phyloP scores from a whole-genome alignment of 2,888 invertebrate genomes.

The Diarsia mendica region DNA sequence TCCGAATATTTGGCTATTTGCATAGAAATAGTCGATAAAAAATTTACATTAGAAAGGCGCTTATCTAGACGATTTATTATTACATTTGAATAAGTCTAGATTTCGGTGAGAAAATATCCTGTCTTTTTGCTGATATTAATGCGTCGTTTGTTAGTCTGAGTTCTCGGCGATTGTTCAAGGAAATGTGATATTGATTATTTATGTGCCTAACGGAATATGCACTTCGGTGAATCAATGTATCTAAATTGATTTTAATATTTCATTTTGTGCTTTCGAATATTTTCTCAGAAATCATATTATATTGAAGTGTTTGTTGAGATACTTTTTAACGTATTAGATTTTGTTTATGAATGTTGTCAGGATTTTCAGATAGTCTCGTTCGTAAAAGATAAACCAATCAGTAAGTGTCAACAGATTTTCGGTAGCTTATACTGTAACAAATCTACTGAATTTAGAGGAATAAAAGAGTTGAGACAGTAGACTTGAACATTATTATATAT shows the following conservation, averaged over 20 bases:
- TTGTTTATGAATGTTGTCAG: neutral
- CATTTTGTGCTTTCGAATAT: neutral
- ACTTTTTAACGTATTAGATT: neutral
- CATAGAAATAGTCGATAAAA: slow-evolving; percentile 49
- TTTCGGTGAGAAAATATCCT: slow-evolving; percentile 17
- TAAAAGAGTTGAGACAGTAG: too few relatives aligned
- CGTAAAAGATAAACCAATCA: neutral
- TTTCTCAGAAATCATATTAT: neutral
- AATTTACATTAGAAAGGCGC: slow-evolving; percentile 52
- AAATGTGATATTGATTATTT: slow-evolving; percentile 16
- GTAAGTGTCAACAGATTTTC: neutral
- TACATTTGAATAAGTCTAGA: slow-evolving; percentile 32
- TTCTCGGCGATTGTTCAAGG: neutral
- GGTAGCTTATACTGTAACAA: too few relatives aligned
- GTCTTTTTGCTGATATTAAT: slow-evolving; percentile 26
- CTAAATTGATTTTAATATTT: slow-evolving; percentile 9
- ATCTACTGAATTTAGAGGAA: too few relatives aligned
- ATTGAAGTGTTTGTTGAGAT: neutral
- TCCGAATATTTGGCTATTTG: slow-evolving; percentile 46
- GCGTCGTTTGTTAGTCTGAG: slow-evolving; percentile 2
- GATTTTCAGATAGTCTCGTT: neutral
- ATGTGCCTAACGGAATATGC: slow-evolving; percentile 15
- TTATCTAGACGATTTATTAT: slow-evolving; percentile 41
- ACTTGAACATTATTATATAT: too few relatives aligned
- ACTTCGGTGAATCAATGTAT: slow-evolving; percentile 7